These are phyloP conservation scores for Grallaria varia DNA, from an alignment of 2,113 vertebrate species.

Conservation along the genomic window DNA sequence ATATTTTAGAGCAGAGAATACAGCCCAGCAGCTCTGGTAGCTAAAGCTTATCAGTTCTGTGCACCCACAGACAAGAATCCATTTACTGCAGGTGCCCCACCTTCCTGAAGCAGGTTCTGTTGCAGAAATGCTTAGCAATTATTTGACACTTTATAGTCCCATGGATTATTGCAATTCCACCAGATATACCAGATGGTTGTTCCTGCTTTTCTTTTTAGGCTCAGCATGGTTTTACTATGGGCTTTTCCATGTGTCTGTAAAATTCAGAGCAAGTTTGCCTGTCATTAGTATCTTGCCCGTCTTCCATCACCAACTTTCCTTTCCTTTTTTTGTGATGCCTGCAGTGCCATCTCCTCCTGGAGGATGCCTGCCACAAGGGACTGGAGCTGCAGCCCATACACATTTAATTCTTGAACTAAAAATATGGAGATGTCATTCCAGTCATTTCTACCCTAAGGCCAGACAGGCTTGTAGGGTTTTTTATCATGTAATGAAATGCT, in stretches of 20 bases:
- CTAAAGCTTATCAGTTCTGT: not conserved
- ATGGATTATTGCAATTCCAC: not conserved
- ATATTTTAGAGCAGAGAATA: not conserved
- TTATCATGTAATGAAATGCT: constrained; percentile 48
- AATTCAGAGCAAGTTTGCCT: not conserved
- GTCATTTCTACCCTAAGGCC: constrained; percentile 40
- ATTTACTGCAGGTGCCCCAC: not conserved
- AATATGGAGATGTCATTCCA: constrained; percentile 53
- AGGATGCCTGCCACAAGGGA: not conserved
- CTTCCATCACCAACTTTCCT: not conserved
- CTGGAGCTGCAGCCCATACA: not conserved
- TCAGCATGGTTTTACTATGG: not conserved
- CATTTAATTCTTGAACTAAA: constrained; percentile 49
- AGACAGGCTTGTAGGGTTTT: constrained; percentile 33
- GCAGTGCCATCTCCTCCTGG: not conserved
- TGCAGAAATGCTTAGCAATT: not conserved
- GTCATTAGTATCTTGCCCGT: not conserved
- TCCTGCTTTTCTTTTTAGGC: not conserved
- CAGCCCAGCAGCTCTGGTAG: not conserved
- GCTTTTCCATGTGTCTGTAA: not conserved
- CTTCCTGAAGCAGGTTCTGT: not conserved
- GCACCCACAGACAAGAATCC: not conserved
- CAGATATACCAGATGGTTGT: not conserved
- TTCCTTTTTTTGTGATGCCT: not conserved
- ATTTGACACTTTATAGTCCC: not conserved